Base-by-base conservation (phyloP, 1,140 invertebrate species). In the Polypedilum pembai region DNA sequence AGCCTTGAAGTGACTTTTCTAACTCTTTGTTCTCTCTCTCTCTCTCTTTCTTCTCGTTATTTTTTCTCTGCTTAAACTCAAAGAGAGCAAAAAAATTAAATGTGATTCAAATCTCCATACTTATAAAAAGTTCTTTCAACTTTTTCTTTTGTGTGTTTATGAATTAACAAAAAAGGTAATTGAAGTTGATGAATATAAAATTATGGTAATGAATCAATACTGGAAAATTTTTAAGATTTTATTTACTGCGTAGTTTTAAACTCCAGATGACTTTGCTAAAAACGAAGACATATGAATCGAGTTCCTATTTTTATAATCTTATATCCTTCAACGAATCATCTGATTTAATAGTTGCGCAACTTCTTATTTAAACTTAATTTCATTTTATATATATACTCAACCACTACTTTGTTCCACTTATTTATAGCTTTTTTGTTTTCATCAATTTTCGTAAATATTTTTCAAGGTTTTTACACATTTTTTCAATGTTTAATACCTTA, bases 1-100 rank as follows among this genome's bases (percentile, higher is more conserved):
- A 56, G 45, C 45, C 45, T 56, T 56, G 45, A 56, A 56, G 45
- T 56, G 45, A 56, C 45, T 56, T 45, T 33, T 33, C 3, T n/a
- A 56, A 56, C 45, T 56, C 45, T 56, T 56, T 56, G 45, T 56
- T 56, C 45, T 56, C n/a, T 56, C 45, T n/a, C n/a, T 56, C 45
- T 4, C 3, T n/a, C 4, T n/a, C 8, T 56, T 56, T n/a, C 12
- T 56, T n/a, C 5, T 33, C 12, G 10, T 56, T 10, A 8, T 45
- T 45, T 45, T 45, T 10, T 45, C 8, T 45, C 8, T 45, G 7
- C 8, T 10, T 45, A 2, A 45, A 56, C n/a, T 56, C n/a, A 56
- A n/a, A 56, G 45, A 56, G 45, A n/a, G 12, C 45, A 56, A n/a
- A n/a, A n/a, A n/a, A n/a, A n/a, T n/a, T n/a, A n/a, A 56, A 15